Evolutionary conservation across 2,888 invertebrate species (phyloP).

Genomic region (Drosophila birchii): DNA sequence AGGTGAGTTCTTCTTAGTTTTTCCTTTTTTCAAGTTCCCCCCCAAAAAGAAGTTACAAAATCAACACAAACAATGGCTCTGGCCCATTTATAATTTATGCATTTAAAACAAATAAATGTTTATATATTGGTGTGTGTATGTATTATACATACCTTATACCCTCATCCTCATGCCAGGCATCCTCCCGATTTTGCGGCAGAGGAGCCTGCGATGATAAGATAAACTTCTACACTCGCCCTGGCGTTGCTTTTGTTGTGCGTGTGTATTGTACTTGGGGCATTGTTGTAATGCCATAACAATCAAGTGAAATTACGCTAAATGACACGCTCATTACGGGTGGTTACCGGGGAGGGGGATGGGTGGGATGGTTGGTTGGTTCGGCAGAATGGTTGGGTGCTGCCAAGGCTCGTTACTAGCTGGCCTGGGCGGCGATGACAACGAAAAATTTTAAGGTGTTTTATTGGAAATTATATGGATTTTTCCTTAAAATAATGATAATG

Average conservation of each 20-base stretch:
- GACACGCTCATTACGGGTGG: slow-evolving; percentile 75
- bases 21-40: background rate
- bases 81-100: slow-evolving; percentile 58
- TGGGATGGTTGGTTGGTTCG: background rate
- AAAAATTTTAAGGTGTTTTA: background rate
- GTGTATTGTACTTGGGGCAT: slow-evolving; percentile 48
- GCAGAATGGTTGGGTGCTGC: background rate
- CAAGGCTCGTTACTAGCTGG: slow-evolving; percentile 5
- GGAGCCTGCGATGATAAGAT: slow-evolving; percentile 69
- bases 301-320: slow-evolving; percentile 77
- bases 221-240: slow-evolving; percentile 56
- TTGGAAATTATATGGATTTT: background rate
- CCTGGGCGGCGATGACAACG: background rate
- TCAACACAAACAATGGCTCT: slow-evolving; percentile 39
- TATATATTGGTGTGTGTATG: background rate
- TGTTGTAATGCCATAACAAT: slow-evolving; percentile 76
- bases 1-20: slow-evolving; percentile 23
- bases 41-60: slow-evolving; percentile 13
- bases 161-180: slow-evolving; percentile 11
- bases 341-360: background rate
- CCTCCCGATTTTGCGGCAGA: slow-evolving; percentile 13
- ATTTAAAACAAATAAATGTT: slow-evolving; percentile 18
- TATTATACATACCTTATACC: background rate
- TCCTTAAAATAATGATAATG: background rate
- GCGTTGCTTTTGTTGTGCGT: slow-evolving; percentile 44